Base-by-base conservation (phyloP, 2,113 vertebrate genomes). In the Festucalex cinctus region DNA sequence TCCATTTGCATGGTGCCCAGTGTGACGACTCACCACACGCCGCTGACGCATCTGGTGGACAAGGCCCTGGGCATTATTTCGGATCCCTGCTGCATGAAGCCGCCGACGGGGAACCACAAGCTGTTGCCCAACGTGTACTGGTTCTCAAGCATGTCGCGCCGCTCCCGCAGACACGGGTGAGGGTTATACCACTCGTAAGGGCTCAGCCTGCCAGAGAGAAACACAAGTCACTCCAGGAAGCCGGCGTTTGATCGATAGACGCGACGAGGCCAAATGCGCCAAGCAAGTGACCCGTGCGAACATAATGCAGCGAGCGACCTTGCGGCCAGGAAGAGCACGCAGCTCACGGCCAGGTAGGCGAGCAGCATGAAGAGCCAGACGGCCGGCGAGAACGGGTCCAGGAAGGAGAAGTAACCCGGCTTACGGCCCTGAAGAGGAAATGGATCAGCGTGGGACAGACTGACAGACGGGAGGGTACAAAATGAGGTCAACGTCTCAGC, bases 311-410 rank as follows among this genome's bases (percentile, higher is more conserved):
- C 3, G 20, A 36, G 28, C 44, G 28, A 98, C 97, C 97, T 92
- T 88, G 96, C 96, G 49, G 98, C 95, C 48, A 98, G 89, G 90
- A 98, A 98, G 66, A 98, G 95, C 77, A 99, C 92, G 1, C 97
- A 99, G 92, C 97, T 99, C 86, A 98, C 96, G 0, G 96, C 96
- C 90, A 98, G 92, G 88, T 98, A 99, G 82, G 96, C 96, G 72
- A 99, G 91, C 78, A 99, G 92, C 97, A 98, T 99, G 94, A 99
- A 99, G 89, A 99, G 96, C 96, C 97, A 99, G 68, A 99, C 95
- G 0, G 96, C 96, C 0, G 96, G 95, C 46, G 96, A 98, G 91
- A 98, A 98, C 74, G 96, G 96, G 87, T 98, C 96, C 87, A 98
- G 87, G 89, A 98, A 98, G 84, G 96, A 98, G 91, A 98, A 98